Conservation (phyloP, 2,888 invertebrate species). For the Dryocosmus kuriphilus region DNA sequence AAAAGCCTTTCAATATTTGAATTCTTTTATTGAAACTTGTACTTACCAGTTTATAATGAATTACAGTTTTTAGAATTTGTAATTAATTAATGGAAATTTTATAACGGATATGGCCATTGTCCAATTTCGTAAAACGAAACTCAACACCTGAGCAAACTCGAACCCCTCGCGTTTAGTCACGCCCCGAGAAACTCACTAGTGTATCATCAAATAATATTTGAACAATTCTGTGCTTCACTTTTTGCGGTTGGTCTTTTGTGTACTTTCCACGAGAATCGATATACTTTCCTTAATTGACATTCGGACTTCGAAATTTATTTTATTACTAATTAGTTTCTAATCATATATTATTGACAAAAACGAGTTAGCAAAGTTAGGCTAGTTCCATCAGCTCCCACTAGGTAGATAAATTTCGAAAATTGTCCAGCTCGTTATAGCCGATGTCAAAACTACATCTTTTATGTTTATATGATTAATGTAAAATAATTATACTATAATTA, state of each 20-base stretch:
- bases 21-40: too few species aligned
- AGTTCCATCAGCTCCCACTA: too few species aligned
- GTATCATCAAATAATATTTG: constrained; percentile 37
- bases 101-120: not conserved
- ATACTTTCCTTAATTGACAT: not conserved
- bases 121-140: constrained; percentile 32
- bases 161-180: constrained; percentile 34
- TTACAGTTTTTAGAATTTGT: not conserved
- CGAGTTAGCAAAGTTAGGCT: too few species aligned
- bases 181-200: constrained; percentile 36
- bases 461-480: not conserved
- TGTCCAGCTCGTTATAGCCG: not conserved
- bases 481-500: not conserved
- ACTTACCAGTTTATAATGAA: not conserved
- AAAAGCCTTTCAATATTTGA: too few species aligned
- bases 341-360: too few species aligned
- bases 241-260: constrained; percentile 26
- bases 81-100: constrained; percentile 31
- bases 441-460: not conserved
- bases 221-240: constrained; percentile 33
- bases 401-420: too few species aligned
- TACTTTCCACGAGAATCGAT: constrained; percentile 24
- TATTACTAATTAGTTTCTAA: too few species aligned
- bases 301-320: not conserved
- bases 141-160: constrained; percentile 39